A percentile compares a stretch with the other conserved stretches of the same genome.
Evolutionary conservation across 2,888 invertebrate genomes (phyloP).

Genomic region (Cerceris rybyensis): DNA sequence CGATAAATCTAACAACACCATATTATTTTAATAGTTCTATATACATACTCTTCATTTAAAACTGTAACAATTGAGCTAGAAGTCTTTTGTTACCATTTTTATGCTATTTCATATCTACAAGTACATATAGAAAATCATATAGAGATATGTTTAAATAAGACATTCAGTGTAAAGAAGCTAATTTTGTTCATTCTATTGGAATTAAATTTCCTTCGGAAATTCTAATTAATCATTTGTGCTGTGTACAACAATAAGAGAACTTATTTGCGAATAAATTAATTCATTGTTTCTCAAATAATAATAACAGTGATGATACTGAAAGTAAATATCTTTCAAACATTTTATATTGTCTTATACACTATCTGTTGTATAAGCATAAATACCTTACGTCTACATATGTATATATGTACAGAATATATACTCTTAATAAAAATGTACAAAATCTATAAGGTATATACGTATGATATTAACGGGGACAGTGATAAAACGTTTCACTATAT

Average conservation of each 20-base stretch:
- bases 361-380: conserved; percentile 68
- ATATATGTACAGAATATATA: conserved; percentile 46
- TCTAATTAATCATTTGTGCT: conserved; percentile 27
- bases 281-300: conserved; percentile 24
- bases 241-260: conserved; percentile 32
- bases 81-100: not conserved
- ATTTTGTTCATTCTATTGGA: conserved; percentile 22
- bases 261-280: conserved; percentile 12
- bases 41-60: not conserved
- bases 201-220: conserved; percentile 17
- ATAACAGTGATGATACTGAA: conserved; percentile 32
- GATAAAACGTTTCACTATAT: conserved; percentile 16
- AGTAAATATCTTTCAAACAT: conserved; percentile 46
- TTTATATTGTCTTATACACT: conserved; percentile 69
- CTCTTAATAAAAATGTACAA: conserved; percentile 69
- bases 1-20: not conserved
- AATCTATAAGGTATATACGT: conserved; percentile 63
- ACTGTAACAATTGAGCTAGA: conserved; percentile 1
- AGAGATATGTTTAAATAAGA: conserved; percentile 1
- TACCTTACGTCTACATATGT: conserved; percentile 54
- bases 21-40: not conserved
- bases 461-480: conserved; percentile 21
- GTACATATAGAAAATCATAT: conserved; percentile 1
- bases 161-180: conserved; percentile 14
- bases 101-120: not conserved